Conservation (phyloP, 2,888 invertebrate species). For the Eugnorisma glareosa region DNA sequence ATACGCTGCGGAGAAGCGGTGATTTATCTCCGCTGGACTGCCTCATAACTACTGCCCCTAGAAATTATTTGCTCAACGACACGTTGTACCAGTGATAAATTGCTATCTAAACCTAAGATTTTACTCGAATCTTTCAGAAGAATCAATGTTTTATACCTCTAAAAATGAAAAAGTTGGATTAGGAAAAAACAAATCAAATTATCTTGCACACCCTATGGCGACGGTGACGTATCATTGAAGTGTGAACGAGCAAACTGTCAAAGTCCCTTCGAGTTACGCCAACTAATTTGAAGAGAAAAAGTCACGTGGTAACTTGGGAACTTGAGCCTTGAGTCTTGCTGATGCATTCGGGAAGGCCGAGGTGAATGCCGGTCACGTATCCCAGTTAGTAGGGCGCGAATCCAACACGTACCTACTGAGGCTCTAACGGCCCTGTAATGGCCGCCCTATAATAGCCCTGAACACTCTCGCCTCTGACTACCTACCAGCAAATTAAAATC, state of each 20-base stretch:
- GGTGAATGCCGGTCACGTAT: constrained; percentile 82
- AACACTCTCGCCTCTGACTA: constrained; percentile 78
- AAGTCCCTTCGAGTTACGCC: constrained; percentile 55
- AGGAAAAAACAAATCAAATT: constrained; percentile 37
- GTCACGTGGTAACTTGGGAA: constrained; percentile 67
- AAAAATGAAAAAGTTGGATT: constrained; percentile 4
- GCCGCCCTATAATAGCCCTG: constrained; percentile 82
- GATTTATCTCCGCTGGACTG: constrained; percentile 63
- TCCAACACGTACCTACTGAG: constrained; percentile 84
- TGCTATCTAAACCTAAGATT: constrained; percentile 26
- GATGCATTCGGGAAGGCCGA: constrained; percentile 71
- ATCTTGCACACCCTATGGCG: constrained; percentile 7
- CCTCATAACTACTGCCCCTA: constrained; percentile 62
- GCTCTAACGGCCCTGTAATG: constrained; percentile 87
- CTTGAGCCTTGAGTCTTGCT: constrained; percentile 66
- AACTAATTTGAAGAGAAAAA: constrained; percentile 65
- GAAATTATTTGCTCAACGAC: constrained; percentile 62
- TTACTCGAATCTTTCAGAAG: constrained; percentile 23
- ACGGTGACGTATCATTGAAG: constrained; percentile 43
- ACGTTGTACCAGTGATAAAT: constrained; percentile 55
- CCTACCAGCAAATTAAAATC: constrained; percentile 87
- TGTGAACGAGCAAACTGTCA: constrained; percentile 54
- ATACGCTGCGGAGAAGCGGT: constrained; percentile 48
- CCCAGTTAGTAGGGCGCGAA: constrained; percentile 87
- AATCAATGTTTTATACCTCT: constrained; percentile 4